Evolutionary conservation across 2,113 vertebrate species (phyloP), one percentile per base, ranked within the genome.

Genomic region (Cebus imitator): DNA sequence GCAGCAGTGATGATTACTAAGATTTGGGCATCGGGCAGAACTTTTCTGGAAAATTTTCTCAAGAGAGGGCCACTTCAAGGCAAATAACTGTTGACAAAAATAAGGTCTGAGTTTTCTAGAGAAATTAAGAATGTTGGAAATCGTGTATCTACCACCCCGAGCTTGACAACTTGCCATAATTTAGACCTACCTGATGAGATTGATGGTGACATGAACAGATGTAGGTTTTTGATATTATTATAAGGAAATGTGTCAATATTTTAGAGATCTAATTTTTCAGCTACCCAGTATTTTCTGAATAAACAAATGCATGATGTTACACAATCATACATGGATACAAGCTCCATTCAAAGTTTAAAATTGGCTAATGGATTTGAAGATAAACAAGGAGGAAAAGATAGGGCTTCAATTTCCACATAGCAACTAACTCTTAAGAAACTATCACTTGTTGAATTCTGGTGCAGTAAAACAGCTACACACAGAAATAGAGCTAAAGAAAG

Each of bases 71-170:
- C n/a, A 58, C 52, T 20, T 32, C 1, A 17, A 58, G 17, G 40
- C 57, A 40, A 21, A 30, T 50, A 57, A 73, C 83, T 8, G 35
- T 17, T 52, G 50, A n/a, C n/a, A 32, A 27, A 57, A 87, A 32
- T 73, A 40, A 43, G 32, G 27, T 43, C 18, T 4, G 3, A 52
- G 32, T 79, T 79, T 79, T 35, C 5, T 16, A 79, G 48, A 35
- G 48, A 79, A 50, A 57, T 32, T 73, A 3, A 35, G 8, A 58
- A 12, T 88, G 21, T 30, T 35, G 37, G 52, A 45, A 57, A 58
- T 57, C 8, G 3, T 30, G 5, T 27, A 1, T 27, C 50, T 13
- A 30, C 37, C 2, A 50, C 35, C 1, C 1, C 8, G 37, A 75
- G 6, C 25, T 55, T 75, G 27, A 43, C 27, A 43, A 2, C 6